These are phyloP conservation scores for Palythoa caribaeorum DNA, from an alignment of 92 coral and sea anemone species.

Conservation along the genomic window DNA sequence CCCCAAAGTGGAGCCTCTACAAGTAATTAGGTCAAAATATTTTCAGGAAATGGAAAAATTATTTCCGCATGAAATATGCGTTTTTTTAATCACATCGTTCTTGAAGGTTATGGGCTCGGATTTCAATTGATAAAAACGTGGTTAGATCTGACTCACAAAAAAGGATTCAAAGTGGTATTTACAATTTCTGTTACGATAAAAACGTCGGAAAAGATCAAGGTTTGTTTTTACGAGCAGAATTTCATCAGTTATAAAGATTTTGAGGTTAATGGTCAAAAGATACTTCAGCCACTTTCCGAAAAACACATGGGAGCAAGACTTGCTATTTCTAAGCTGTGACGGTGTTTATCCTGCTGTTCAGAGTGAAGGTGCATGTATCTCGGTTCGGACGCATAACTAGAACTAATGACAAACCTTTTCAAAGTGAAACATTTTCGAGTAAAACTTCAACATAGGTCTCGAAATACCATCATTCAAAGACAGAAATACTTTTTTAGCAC, in stretches of 20 bases:
- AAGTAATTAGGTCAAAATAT: not conserved
- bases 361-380: no score
- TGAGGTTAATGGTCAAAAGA: not conserved
- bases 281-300: not conserved
- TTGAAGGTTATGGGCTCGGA: slow-evolving; percentile 3
- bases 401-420: no score
- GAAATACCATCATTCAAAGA: no score
- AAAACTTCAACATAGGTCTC: no score
- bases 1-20: slow-evolving; percentile 5
- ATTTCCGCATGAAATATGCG: slow-evolving; percentile 10
- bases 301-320: slow-evolving; percentile 15
- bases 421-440: no score
- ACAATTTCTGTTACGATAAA: not conserved
- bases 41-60: not conserved
- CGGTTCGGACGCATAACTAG: no score
- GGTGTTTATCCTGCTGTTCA: not conserved
- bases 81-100: slow-evolving; percentile 7
- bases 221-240: not conserved
- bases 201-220: not conserved
- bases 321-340: not conserved
- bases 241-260: slow-evolving; percentile 9
- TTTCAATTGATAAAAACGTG: not conserved
- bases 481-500: no score
- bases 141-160: not conserved
- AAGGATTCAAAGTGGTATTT: slow-evolving; percentile 19